Base-by-base conservation (phyloP, 2,113 vertebrate genomes). In the Nerophis ophidion region DNA sequence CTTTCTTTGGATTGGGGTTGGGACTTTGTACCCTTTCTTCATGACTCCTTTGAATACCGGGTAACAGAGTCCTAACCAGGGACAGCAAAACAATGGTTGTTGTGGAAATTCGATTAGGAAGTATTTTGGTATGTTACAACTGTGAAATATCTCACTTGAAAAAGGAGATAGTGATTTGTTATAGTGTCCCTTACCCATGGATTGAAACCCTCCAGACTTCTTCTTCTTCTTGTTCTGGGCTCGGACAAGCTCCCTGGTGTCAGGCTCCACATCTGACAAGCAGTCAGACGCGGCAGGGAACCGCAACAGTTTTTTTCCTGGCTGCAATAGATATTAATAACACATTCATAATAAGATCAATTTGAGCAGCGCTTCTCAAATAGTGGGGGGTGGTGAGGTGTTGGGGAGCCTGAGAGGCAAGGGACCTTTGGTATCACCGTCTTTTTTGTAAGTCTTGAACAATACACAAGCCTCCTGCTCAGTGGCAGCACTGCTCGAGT, bases 151-250 rank as follows among this genome's bases (percentile, higher is more conserved):
- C 1, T 12, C 2, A 44, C 10, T 44, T 44, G 4, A 11, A 9
- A 44, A 44, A 44, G 9, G 26, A 26, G 3, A 49, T 16, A 50
- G 5, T 8, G 8, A 34, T 46, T 35, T 48, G n/a, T 35, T 36
- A 19, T 47, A 10, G 10, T 26, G 6, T 34, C 34, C 61, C 81
- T 75, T 60, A 98, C 97, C 97, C 96, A 99, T 98, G 15, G 96
- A 99, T 82, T 99, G 97, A 82, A 99, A 99, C n/a, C 97, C 97
- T 2, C 97, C 96, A 0, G 96, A 99, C 63, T 99, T 99, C 83
- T 98, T 98, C 77, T 99, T 98, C 84, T 98, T 98, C 89, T 95
- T 95, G 87, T 98, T 98, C 82, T 97, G 97, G 0, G 93, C 93
- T 46, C 92, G 87, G 51, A 98, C 92, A 85, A 99, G 82, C 77